Base-by-base conservation (phyloP, 2,797 vertebrate genomes). In the Chromobotia macracanthus region DNA sequence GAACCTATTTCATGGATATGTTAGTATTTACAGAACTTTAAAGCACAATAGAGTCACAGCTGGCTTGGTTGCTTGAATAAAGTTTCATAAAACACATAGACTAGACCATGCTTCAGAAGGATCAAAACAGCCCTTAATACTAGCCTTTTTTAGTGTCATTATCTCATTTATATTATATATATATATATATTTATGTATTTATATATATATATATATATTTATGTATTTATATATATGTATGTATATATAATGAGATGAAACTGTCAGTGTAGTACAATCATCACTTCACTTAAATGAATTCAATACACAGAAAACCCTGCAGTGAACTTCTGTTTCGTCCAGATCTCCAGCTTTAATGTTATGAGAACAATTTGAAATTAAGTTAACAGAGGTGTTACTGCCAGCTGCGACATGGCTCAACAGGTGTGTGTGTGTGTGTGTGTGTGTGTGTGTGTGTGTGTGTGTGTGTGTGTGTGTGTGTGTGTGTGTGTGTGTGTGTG, bases 381-480 rank as follows among this genome's bases (percentile, higher is more conserved):
- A n/a, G 15, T 16, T 84, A 90, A 89, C 86, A 90, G 91, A 92
- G 88, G 88, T 91, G 90, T 88, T 90, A 88, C 80, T 73, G 81
- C 64, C 65, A 82, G 51, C 72, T 75, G 25, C 84, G 86, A 86
- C 86, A 89, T 80, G 85, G 23, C 3, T 83, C 82, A 86, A 90
- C 92, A 93, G 90, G 90, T 92, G 92, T 55, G 88, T 77, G 84
- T 21, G 3, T 83, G 84, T 83, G 89, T 90, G 92, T 88, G 89
- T 90, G 91, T 50, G 60, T 25, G 18, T 48, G 48, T 41, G 74
- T n/a, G 3, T 81, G 83, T 82, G 89, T 90, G 92, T 87, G 89
- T 90, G 91, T 51, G 55, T n/a, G n/a, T n/a, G n/a, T n/a, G n/a
- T n/a, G n/a, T n/a, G n/a, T n/a, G n/a, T n/a, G n/a, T n/a, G 90